Base-by-base conservation (phyloP, 2,888 invertebrate species). In the Lasioglossum zephyrum region DNA sequence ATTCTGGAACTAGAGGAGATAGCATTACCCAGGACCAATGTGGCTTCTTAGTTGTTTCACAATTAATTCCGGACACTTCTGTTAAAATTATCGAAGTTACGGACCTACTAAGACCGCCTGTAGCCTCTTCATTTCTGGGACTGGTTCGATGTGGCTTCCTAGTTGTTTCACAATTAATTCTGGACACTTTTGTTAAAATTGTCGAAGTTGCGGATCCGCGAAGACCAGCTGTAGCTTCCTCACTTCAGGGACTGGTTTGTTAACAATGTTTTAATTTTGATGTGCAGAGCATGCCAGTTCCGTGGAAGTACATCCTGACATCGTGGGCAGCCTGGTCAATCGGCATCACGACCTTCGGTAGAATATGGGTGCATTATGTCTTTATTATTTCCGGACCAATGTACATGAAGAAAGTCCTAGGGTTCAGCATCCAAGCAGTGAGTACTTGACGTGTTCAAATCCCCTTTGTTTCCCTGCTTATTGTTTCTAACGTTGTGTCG, bases 321-420 rank as follows among this genome's bases (percentile, higher is more conserved):
- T 97, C 97, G 0, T 94, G 96, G 93, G 97, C 97, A 0, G 97
- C 96, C 4, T 97, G 97, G 97, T 96, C 97, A 0, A 97, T 97
- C 91, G 97, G 96, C 16, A 96, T 97, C 63, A 97, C 97, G 2
- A 97, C 97, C 0, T 97, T 97, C 91, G 97, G 97, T n/a, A 95
- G 97, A 77, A 97, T 97, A 92, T 97, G 97, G 97, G 96, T 97
- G 8, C 97, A 97, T 93, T 97, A 97, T 92, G 96, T 97, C 41
- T 97, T 97, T 93, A 97, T 97, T 93, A 96, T 97, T 91, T 96
- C 96, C 74, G 97, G 97, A 18, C 97, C 97, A 36, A 96, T 96
- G 92, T 97, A 97, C 92, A 97, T 97, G 97, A 97, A 97, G 94
- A 96, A 96, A 81, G 96, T 97, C 82, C 95, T 97, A 26, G 96